A percentile compares a stretch with the other conserved stretches of the same genome.
These are phyloP conservation scores for Didymodactylos carnosus DNA, from an alignment of 2,888 invertebrate genomes.

Conservation along the genomic window DNA sequence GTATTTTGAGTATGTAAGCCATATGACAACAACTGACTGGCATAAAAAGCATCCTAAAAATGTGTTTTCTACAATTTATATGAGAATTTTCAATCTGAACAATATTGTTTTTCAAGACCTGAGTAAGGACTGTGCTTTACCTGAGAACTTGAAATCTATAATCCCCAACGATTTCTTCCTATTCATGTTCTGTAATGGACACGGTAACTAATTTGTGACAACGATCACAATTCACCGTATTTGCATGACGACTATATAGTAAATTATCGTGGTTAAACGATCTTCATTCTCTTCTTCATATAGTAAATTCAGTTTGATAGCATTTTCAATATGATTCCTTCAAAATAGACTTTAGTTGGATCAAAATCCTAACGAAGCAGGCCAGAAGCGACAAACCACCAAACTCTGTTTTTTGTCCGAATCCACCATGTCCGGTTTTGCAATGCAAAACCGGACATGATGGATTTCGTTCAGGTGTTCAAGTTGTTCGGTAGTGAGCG, in stretches of 20 bases:
- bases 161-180: not conserved
- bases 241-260: not conserved
- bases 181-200: not conserved
- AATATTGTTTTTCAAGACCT: no score
- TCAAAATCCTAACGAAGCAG: no score
- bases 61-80: not conserved
- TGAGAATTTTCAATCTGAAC: not conserved
- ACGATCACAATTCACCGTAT: not conserved
- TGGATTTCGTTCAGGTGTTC: no score
- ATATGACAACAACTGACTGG: not conserved
- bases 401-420: not conserved
- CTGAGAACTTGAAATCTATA: not conserved
- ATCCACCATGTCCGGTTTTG: no score
- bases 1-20: not conserved
- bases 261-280: not conserved
- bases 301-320: not conserved
- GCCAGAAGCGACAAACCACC: no score
- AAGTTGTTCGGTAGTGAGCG: no score
- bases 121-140: no score
- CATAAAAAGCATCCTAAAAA: not conserved
- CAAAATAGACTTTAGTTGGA: no score
- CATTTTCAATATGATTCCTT: no score
- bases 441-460: no score
- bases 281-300: not conserved
- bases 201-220: not conserved